Base-by-base conservation (phyloP, 2,113 vertebrate genomes). In the Siphamia tubifer region DNA sequence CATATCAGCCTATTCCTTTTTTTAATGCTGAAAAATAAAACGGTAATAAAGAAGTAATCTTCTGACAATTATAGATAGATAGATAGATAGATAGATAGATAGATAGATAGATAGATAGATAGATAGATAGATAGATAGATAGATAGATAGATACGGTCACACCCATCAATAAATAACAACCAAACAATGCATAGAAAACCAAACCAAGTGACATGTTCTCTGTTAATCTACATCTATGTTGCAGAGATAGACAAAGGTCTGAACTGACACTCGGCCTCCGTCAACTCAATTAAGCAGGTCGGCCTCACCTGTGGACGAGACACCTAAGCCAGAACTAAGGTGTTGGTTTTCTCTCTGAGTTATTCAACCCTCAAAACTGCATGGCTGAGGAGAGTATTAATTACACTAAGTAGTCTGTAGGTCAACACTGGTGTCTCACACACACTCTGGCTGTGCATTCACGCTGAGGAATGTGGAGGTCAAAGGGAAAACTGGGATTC, bases 401-500 rank as follows among this genome's bases (percentile, higher is more conserved):
- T 78, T 77, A 77, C 60, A 53, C 13, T 6, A 58, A 87, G 84
- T 47, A 48, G 52, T 83, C 75, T 63, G 62, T 67, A 57, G 68
- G 73, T 78, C 64, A 79, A 45, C 62, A 17, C 55, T 64, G 39
- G 66, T 58, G 47, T 66, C 38, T 1, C 43, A 24, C 19, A 65
- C 40, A 21, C 27, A 25, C 49, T 4, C 11, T 66, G 57, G 55
- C 75, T 69, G 73, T 44, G 76, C 53, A 58, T 70, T 81, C 61
- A 75, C 38, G 62, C 42, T 17, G 31, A 80, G 72, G 85, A 87
- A 87, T 86, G 78, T 32, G 38, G 58, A 82, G 82, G 81, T 79
- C 86, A 85, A 82, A 85, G 42, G 58, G 8, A 74, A 82, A 71
- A 68, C 68, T 64, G 86, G 80, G 75, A 86, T 76, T 84, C 75